A percentile compares a stretch with the other conserved stretches of the same genome.
Conservation (phyloP, 2,113 vertebrate species). For the Passer montanus region DNA sequence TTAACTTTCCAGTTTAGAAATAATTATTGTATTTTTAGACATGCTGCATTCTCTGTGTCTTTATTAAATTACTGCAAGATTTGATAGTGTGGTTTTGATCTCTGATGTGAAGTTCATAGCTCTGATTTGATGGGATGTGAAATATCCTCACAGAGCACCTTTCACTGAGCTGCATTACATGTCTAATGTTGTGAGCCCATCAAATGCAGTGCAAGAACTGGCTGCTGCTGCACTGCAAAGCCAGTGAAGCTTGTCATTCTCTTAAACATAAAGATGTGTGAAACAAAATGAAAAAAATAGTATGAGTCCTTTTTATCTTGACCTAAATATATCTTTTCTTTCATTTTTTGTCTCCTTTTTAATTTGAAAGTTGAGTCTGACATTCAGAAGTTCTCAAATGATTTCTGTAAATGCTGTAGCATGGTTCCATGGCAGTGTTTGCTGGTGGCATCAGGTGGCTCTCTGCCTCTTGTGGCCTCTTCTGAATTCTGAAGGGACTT, state of each 20-base stretch:
- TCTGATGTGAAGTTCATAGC: background rate
- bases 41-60: background rate
- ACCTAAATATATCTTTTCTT: background rate
- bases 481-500: background rate
- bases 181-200: background rate
- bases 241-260: background rate
- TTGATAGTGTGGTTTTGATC: background rate
- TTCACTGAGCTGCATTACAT: rapidly evolving
- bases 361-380: background rate
- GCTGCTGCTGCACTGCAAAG: background rate
- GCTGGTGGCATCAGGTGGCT: background rate
- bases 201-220: background rate
- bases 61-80: background rate
- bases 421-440: rapidly evolving
- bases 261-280: rapidly evolving
- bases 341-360: background rate
- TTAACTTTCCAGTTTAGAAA: background rate
- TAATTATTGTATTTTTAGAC: background rate
- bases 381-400: background rate
- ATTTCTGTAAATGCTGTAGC: background rate
- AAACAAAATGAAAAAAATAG: background rate
- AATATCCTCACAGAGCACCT: background rate
- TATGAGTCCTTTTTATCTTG: background rate
- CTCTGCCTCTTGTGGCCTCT: background rate
- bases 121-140: background rate